Evolutionary conservation across 2,797 vertebrate species (phyloP).

Genomic region (Acrossocheilus fasciatus): DNA sequence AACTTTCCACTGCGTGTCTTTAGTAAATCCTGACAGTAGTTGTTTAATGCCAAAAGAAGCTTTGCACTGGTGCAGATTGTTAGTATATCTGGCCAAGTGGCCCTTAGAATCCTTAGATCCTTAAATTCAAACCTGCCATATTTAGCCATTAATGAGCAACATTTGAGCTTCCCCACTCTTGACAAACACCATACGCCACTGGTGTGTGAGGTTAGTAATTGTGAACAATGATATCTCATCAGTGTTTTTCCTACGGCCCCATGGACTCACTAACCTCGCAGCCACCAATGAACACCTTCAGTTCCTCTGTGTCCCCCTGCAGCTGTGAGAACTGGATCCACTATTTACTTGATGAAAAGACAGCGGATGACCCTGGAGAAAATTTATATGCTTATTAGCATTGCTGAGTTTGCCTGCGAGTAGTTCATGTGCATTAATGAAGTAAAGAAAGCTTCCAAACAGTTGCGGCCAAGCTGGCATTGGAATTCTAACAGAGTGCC

Average conservation of each 20-base stretch:
- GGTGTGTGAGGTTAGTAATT: not conserved
- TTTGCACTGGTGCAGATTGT: not conserved
- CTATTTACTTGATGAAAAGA: slow-evolving; percentile 80
- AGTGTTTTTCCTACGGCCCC: not conserved
- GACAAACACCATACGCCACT: not conserved
- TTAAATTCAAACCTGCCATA: not conserved
- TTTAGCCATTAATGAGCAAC: not conserved
- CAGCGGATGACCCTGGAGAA: slow-evolving; percentile 70
- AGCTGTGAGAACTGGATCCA: slow-evolving; percentile 59
- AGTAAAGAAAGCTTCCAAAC: slow-evolving; percentile 76
- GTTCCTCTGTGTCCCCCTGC: slow-evolving; percentile 18
- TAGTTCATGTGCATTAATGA: slow-evolving; percentile 80
- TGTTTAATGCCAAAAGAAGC: not conserved
- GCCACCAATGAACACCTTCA: slow-evolving; percentile 47
- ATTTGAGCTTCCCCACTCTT: not conserved
- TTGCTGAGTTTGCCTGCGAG: slow-evolving; percentile 72
- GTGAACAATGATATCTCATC: slow-evolving; percentile 15
- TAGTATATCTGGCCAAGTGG: not conserved
- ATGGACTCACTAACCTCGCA: slow-evolving; percentile 37
- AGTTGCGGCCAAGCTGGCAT: slow-evolving; percentile 67
- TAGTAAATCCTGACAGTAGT: not conserved
- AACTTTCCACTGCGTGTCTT: not conserved
- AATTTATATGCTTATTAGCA: slow-evolving; percentile 81
- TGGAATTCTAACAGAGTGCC: slow-evolving; percentile 70
- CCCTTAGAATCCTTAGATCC: not conserved